Conservation (phyloP, 2,888 invertebrate species). For the Pyrrhia umbra region DNA sequence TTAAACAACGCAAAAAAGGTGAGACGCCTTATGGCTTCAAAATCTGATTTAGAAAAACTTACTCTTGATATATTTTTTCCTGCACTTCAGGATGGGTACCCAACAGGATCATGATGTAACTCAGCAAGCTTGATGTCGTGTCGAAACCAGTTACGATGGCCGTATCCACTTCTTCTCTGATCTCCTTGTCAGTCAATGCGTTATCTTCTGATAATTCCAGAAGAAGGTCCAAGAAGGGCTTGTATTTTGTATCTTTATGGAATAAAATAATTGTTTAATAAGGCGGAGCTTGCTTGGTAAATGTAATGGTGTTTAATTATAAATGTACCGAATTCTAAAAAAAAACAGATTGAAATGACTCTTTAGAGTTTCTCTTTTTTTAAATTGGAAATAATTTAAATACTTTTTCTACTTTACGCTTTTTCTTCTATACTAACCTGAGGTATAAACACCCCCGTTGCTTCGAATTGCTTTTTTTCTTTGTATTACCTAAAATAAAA, state of each 20-base stretch:
- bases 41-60: slow-evolving; percentile 14
- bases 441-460: slow-evolving; percentile 5
- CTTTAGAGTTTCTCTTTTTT: no score
- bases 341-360: no score
- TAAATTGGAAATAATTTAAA: no score
- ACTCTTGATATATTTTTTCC: slow-evolving; percentile 63
- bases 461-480: slow-evolving; percentile 35
- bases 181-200: slow-evolving; percentile 59
- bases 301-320: no score
- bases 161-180: slow-evolving; percentile 64
- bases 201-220: slow-evolving; percentile 60
- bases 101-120: slow-evolving; percentile 72
- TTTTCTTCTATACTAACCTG: slow-evolving; percentile 23
- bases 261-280: not conserved
- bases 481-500: slow-evolving; percentile 51
- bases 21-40: no score
- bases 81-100: slow-evolving; percentile 76
- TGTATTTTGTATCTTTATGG: slow-evolving; percentile 45
- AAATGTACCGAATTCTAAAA: no score
- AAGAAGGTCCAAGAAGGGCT: slow-evolving; percentile 63
- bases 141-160: slow-evolving; percentile 76
- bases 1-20: no score
- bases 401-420: no score
- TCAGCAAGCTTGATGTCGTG: slow-evolving; percentile 73
- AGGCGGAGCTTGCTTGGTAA: no score